phyloP scores from a whole-genome alignment of 2,888 invertebrate species.

The Lysandra bellargus region DNA sequence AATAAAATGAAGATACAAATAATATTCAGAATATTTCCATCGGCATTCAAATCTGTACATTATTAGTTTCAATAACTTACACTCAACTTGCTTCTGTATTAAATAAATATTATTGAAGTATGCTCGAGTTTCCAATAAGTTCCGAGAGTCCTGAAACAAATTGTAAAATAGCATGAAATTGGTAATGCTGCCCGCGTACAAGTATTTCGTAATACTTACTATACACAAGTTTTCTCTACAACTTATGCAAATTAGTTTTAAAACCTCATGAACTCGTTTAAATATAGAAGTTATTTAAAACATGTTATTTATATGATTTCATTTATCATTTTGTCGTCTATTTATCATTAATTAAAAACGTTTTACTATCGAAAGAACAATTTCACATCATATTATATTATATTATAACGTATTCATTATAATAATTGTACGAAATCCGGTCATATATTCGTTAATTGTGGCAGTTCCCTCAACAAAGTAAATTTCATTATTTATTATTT shows the following conservation, averaged over 20 bases:
- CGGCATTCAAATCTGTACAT: not conserved
- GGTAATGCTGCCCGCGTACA: not conserved
- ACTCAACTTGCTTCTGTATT: conserved; percentile 20
- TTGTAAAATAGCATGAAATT: conserved; percentile 18
- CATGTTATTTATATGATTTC: not conserved
- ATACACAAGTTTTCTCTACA: not conserved
- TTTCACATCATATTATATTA: not conserved
- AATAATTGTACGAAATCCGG: not conserved
- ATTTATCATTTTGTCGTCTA: not conserved
- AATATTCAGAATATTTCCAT: not conserved
- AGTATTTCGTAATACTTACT: not conserved
- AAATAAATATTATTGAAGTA: conserved; percentile 14
- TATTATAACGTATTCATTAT: not conserved
- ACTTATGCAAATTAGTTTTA: conserved; percentile 6
- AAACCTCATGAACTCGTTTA: not conserved
- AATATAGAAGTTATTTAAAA: not conserved
- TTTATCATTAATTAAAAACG: not conserved
- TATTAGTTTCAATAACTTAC: conserved; percentile 15
- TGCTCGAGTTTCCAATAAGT: conserved; percentile 6
- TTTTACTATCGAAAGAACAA: not conserved
- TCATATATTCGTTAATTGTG: not conserved
- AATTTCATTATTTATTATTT: not conserved
- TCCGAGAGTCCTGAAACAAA: conserved; percentile 10
- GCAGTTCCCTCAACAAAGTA: not conserved
- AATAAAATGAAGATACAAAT: not conserved